phyloP scores from a whole-genome alignment of 2,113 vertebrate species.

The Picathartes gymnocephalus region DNA sequence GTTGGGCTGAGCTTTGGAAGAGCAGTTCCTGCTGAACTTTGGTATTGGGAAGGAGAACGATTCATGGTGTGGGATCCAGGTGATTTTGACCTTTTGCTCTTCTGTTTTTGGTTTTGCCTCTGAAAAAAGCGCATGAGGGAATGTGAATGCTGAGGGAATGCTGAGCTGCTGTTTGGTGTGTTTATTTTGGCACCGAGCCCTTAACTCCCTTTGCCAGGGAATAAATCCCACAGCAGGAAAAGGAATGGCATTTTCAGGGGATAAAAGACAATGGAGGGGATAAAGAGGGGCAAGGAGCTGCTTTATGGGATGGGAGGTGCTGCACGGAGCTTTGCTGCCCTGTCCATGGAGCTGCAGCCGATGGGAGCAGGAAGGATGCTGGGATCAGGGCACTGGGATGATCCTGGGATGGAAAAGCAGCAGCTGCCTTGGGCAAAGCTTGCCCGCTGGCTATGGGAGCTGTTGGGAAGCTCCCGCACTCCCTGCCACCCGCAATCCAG shows the following conservation, averaged over 20 bases:
- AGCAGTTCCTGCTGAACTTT: background rate
- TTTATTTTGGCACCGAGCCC: background rate
- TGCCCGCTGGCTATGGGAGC: background rate
- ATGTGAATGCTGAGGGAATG: background rate
- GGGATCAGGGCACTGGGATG: accelerated
- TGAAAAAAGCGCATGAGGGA: background rate
- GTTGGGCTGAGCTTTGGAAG: background rate
- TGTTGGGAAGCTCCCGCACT: background rate
- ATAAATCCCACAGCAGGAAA: background rate
- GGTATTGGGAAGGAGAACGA: background rate
- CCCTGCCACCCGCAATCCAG: background rate
- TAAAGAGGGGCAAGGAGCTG: background rate
- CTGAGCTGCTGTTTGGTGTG: accelerated
- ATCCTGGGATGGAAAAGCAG: background rate
- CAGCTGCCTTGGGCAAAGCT: background rate
- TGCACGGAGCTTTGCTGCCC: accelerated
- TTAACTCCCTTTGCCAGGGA: background rate
- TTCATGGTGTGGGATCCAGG: background rate
- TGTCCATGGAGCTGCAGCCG: accelerated
- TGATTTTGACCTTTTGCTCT: background rate
- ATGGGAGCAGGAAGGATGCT: background rate
- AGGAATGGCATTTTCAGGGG: background rate
- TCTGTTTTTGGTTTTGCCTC: background rate
- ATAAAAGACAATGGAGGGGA: background rate
- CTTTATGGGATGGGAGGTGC: background rate